Conservation (phyloP, 2,113 vertebrate species). For the Hyperopisus bebe region DNA sequence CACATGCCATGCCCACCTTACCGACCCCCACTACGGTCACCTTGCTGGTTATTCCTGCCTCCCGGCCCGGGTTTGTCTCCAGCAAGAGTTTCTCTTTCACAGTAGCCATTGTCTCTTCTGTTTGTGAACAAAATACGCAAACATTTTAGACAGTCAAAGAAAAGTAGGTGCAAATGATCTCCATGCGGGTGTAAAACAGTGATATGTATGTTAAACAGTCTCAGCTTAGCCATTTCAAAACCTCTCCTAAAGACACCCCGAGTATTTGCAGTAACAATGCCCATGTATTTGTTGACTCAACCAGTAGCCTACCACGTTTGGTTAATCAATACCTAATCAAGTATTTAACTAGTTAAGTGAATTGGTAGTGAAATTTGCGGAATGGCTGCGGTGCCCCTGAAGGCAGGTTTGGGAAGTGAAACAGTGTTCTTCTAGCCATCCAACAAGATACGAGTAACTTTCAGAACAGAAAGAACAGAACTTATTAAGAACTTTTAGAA, state of each 20-base stretch:
- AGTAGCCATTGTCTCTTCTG: conserved; percentile 15
- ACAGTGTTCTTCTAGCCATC: not conserved
- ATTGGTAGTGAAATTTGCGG: not conserved
- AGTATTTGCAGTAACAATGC: not conserved
- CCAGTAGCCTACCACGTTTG: not conserved
- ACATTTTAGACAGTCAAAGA: not conserved
- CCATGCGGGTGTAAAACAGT: not conserved
- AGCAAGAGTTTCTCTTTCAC: conserved; percentile 24
- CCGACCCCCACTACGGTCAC: conserved; percentile 32
- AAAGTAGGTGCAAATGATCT: not conserved
- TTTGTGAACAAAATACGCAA: not conserved
- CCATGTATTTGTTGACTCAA: not conserved
- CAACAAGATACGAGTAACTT: not conserved
- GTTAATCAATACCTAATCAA: not conserved
- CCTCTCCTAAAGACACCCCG: not conserved
- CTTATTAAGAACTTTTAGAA: not conserved
- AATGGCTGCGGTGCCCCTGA: not conserved
- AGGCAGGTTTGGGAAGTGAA: not conserved
- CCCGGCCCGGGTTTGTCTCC: not conserved
- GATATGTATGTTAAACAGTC: not conserved
- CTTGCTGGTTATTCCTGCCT: not conserved
- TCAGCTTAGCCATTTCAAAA: not conserved
- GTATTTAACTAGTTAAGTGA: not conserved
- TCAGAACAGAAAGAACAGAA: too few relatives aligned
- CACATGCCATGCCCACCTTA: conserved; percentile 36